These are phyloP conservation scores for Halcyon leucocephala DNA, from an alignment of 2,797 vertebrate species.

Conservation along the genomic window DNA sequence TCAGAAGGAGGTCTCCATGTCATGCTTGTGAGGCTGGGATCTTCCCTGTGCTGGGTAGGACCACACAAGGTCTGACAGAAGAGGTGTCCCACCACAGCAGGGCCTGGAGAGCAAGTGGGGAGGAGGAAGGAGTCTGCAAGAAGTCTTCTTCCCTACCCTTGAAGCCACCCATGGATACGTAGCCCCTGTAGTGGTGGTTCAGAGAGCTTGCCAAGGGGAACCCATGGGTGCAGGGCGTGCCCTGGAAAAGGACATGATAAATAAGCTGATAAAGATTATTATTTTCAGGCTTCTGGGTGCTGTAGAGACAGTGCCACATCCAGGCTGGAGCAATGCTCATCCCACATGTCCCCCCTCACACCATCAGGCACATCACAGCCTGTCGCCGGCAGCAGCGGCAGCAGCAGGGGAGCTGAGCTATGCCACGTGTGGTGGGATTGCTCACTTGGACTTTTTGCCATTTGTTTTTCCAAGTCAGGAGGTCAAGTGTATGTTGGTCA, in stretches of 20 bases:
- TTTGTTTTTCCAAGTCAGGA: not conserved
- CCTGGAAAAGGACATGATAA: not conserved
- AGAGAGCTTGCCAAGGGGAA: not conserved
- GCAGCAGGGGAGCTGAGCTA: not conserved
- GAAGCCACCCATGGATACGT: not conserved
- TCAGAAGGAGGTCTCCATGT: not conserved
- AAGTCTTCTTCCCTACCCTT: not conserved
- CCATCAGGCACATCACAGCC: not conserved
- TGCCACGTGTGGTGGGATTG: rapidly evolving
- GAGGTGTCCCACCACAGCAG: not conserved
- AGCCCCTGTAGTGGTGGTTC: rapidly evolving
- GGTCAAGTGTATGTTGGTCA: not conserved
- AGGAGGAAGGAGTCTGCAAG: not conserved
- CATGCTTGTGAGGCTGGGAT: not conserved
- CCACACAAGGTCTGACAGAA: not conserved
- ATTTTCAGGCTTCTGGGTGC: not conserved
- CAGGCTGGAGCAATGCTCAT: not conserved
- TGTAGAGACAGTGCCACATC: not conserved
- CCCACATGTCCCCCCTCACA: rapidly evolving
- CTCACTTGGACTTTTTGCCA: not conserved
- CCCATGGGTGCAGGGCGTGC: not conserved
- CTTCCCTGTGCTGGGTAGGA: rapidly evolving
- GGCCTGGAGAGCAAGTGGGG: not conserved
- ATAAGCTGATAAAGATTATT: not conserved
- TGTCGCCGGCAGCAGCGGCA: rapidly evolving